These are phyloP conservation scores for Cydia splendana DNA, from an alignment of 1,140 invertebrate species.

Conservation along the genomic window DNA sequence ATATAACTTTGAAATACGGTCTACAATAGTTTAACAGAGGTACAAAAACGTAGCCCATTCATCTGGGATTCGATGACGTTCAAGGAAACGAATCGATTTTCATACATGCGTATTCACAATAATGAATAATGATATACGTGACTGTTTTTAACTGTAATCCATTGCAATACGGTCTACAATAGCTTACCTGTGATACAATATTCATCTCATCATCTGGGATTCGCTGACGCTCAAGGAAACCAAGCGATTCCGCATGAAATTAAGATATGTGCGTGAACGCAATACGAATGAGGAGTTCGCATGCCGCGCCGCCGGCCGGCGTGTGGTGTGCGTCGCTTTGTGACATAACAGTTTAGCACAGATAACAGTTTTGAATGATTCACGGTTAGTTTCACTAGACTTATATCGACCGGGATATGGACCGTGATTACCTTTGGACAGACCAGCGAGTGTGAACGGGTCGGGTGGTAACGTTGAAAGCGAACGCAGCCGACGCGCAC, in stretches of 20 bases:
- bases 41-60: not conserved
- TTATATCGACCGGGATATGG: no score
- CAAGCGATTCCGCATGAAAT: conserved; percentile 9
- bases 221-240: conserved; percentile 11
- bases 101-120: not conserved
- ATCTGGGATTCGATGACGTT: not conserved
- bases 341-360: not conserved
- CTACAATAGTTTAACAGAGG: not conserved
- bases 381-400: no score
- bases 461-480: no score
- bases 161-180: not conserved
- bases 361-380: no score
- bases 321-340: not conserved
- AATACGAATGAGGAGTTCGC: not conserved
- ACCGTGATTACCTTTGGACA: no score
- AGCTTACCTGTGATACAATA: not conserved
- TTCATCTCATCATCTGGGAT: not conserved
- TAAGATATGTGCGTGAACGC: not conserved
- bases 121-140: not conserved
- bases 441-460: no score
- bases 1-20: not conserved
- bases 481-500: no score
- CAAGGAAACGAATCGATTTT: not conserved
- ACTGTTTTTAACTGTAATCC: not conserved
- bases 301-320: not conserved